Evolutionary conservation across 2,797 vertebrate genomes (phyloP).

Genomic region (Lateolabrax maculatus): DNA sequence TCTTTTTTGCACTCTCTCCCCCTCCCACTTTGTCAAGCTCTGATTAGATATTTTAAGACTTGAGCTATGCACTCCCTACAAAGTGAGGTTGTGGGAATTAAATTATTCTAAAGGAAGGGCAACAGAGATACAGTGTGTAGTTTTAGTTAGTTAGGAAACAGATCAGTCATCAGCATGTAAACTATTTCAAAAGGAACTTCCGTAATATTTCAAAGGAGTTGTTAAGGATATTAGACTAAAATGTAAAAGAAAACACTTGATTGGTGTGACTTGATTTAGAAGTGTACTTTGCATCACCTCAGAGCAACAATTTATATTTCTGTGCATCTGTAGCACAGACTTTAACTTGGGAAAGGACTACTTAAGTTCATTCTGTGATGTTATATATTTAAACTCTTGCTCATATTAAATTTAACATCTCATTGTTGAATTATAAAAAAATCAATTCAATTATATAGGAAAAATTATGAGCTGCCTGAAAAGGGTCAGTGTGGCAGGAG

Average conservation of each 20-base stretch:
- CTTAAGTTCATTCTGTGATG: neutral
- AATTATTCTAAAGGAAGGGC: constrained; percentile 49
- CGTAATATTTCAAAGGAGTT: neutral
- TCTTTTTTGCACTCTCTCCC: constrained; percentile 40
- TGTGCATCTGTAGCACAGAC: neutral
- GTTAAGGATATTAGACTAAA: neutral
- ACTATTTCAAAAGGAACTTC: neutral
- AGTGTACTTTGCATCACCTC: neutral
- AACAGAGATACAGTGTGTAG: constrained; percentile 23
- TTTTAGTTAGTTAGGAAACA: neutral
- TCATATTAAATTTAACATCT: neutral
- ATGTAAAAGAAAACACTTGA: neutral
- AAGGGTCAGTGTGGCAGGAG: neutral
- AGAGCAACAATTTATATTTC: neutral
- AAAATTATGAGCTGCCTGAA: neutral
- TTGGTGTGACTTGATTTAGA: neutral
- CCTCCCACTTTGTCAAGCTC: constrained; percentile 67
- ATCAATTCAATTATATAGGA: neutral
- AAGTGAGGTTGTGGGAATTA: constrained; percentile 55
- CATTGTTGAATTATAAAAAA: neutral
- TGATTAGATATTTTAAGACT: constrained; percentile 71
- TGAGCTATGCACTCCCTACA: constrained; percentile 50
- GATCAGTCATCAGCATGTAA: constrained; percentile 2
- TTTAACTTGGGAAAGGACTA: neutral
- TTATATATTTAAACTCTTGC: neutral